These are phyloP conservation scores for Martes flavigula DNA, from an alignment of 2,797 vertebrate species.

Conservation along the genomic window DNA sequence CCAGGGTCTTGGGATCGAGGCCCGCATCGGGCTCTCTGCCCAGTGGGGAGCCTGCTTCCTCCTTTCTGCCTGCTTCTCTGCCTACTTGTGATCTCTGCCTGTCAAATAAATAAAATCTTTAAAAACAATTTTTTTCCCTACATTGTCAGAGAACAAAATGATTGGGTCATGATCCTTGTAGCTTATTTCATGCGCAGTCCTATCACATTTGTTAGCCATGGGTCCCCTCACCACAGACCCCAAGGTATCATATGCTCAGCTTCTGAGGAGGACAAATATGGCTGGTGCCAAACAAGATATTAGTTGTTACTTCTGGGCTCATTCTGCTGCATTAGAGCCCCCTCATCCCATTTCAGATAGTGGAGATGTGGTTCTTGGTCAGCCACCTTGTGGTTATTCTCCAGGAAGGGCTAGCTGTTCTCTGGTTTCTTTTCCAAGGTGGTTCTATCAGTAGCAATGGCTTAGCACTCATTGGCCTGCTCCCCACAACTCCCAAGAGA, in stretches of 20 bases:
- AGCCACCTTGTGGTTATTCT: neutral
- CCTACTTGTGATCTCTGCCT: no score
- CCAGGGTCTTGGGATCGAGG: no score
- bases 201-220: neutral
- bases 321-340: fast-evolving
- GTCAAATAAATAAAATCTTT: no score
- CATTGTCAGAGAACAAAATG: neutral
- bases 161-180: neutral
- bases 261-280: neutral
- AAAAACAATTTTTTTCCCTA: neutral
- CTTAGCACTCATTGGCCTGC: neutral
- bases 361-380: fast-evolving
- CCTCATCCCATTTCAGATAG: neutral
- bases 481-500: neutral
- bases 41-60: no score
- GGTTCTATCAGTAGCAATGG: neutral
- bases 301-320: neutral
- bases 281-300: no score
- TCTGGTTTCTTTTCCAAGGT: neutral
- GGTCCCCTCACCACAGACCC: neutral
- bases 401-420: neutral
- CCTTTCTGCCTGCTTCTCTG: no score
- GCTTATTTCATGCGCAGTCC: neutral
- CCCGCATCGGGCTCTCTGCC: no score
- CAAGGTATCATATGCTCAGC: neutral